phyloP scores from a whole-genome alignment of 2,888 invertebrate species.

The Monopis laevigella region DNA sequence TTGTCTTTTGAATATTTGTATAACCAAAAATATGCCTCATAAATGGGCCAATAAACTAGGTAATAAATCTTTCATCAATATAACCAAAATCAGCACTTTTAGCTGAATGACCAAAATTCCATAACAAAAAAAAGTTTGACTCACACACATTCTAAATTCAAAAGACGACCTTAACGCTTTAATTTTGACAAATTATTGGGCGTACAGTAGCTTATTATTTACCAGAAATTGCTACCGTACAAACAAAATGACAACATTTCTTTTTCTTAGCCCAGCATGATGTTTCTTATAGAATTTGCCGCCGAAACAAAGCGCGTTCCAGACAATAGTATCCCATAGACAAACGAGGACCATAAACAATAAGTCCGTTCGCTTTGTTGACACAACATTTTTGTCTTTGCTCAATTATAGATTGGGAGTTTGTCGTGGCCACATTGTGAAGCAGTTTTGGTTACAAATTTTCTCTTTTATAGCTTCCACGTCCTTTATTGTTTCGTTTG shows the following conservation, averaged over 20 bases:
- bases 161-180: constrained; percentile 32
- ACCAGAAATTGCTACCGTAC: constrained; percentile 27
- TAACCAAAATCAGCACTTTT: not conserved
- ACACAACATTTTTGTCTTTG: constrained; percentile 49
- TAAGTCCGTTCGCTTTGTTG: constrained; percentile 26
- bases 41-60: too few relatives aligned
- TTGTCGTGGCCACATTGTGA: constrained; percentile 34
- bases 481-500: constrained; percentile 29
- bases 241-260: constrained; percentile 25
- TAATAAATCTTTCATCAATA: too few relatives aligned
- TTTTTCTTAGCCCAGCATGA: constrained; percentile 44
- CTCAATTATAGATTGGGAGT: constrained; percentile 55
- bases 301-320: constrained; percentile 33
- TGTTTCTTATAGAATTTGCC: constrained; percentile 40
- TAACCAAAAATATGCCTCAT: too few relatives aligned
- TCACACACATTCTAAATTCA: not conserved
- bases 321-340: constrained; percentile 10
- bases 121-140: constrained; percentile 1
- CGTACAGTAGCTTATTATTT: constrained; percentile 46
- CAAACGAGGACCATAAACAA: constrained; percentile 5
- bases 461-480: constrained; percentile 55
- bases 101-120: not conserved
- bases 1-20: too few relatives aligned
- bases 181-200: constrained; percentile 41
- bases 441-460: constrained; percentile 26